A percentile compares a stretch with the other conserved stretches of the same genome.
phyloP scores from a whole-genome alignment of 64 coral and sea anemone species.

The Pocillopora verrucosa region DNA sequence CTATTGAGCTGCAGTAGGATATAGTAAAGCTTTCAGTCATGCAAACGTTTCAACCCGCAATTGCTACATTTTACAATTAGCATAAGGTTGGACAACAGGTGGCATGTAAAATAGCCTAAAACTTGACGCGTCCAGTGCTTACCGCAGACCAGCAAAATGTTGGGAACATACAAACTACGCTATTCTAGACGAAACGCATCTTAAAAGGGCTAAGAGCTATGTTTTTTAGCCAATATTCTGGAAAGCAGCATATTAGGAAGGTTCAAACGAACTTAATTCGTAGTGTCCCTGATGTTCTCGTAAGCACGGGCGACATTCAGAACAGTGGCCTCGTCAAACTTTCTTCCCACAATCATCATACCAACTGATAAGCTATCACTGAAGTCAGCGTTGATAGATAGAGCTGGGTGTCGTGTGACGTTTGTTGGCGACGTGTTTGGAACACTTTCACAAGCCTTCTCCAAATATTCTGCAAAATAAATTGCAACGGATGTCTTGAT shows the following conservation, averaged over 20 bases:
- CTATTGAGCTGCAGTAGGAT: too few species aligned
- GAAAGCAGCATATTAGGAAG: too few species aligned
- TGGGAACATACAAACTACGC: too few species aligned
- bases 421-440: constrained; percentile 8
- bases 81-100: too few species aligned
- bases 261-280: too few species aligned
- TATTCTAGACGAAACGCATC: background rate
- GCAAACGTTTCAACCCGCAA: too few species aligned
- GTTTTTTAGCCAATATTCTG: background rate
- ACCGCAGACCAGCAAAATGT: too few species aligned
- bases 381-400: constrained; percentile 56
- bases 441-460: background rate
- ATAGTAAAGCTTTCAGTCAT: too few species aligned
- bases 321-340: background rate
- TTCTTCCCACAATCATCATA: constrained; percentile 77
- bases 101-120: too few species aligned
- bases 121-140: too few species aligned
- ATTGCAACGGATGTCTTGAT: too few species aligned
- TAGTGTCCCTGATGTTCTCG: background rate
- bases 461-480: constrained; percentile 37
- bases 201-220: background rate
- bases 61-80: too few species aligned
- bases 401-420: constrained; percentile 57
- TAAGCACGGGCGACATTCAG: background rate
- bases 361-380: constrained; percentile 66